Conservation (phyloP, 2,797 vertebrate genomes). For the Hypotaenidia okinawae region DNA sequence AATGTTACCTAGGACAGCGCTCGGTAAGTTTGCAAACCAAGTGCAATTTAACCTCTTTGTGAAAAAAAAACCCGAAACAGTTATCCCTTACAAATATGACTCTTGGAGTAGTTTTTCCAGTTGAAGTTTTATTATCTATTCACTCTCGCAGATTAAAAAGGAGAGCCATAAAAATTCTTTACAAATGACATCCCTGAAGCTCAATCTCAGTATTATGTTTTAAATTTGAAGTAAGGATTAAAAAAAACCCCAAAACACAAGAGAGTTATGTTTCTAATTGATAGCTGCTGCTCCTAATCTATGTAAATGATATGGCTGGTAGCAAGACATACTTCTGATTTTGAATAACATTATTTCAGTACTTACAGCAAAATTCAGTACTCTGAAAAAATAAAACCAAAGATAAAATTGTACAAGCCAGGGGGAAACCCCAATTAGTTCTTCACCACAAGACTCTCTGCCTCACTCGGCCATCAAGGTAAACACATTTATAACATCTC, state of each 20-base stretch:
- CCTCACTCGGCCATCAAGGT: neutral
- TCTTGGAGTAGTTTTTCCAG: constrained; percentile 10
- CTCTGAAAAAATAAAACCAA: neutral
- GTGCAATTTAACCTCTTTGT: neutral
- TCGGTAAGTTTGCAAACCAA: constrained; percentile 9
- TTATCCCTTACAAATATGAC: constrained; percentile 23
- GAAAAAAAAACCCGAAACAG: constrained; percentile 19
- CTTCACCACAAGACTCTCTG: neutral
- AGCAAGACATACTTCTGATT: neutral
- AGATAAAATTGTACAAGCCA: neutral
- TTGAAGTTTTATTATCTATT: constrained; percentile 1
- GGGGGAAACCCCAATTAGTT: neutral
- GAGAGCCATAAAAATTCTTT: constrained; percentile 5
- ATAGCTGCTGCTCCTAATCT: neutral
- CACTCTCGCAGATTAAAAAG: constrained; percentile 8
- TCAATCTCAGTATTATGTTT: neutral
- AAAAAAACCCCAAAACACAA: neutral
- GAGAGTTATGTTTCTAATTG: neutral
- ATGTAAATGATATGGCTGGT: neutral
- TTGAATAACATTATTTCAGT: neutral
- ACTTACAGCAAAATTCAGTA: constrained; percentile 11
- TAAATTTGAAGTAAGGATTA: constrained; percentile 25
- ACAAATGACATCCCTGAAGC: constrained; percentile 5
- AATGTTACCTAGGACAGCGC: neutral
- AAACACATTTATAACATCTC: neutral